These are phyloP conservation scores for Macquaria australasica DNA, from an alignment of 2,113 vertebrate species.

Conservation along the genomic window DNA sequence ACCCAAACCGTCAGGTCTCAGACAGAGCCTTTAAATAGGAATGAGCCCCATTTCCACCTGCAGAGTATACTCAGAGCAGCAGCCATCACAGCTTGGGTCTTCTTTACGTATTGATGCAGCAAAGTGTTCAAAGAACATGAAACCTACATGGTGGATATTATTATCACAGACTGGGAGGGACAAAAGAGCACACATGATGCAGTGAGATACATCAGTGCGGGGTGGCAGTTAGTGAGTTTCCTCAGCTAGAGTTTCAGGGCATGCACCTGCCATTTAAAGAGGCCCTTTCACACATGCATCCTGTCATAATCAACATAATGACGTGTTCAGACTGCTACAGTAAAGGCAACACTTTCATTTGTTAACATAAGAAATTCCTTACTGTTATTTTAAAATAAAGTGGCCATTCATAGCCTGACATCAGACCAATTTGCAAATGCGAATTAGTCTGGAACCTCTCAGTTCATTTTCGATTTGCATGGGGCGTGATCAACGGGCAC, in stretches of 20 bases:
- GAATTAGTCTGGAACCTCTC: too few relatives aligned
- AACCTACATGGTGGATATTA: conserved; percentile 21
- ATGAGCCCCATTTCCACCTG: conserved; percentile 55
- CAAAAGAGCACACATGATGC: conserved; percentile 15
- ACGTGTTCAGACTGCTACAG: background rate
- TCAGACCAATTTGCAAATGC: too few relatives aligned
- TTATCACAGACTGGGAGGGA: conserved; percentile 18
- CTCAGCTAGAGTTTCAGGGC: background rate
- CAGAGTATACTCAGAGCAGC: conserved; percentile 37
- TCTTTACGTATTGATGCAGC: conserved; percentile 22
- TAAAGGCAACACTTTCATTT: background rate
- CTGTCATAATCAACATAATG: background rate
- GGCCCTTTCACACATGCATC: background rate
- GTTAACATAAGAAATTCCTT: background rate
- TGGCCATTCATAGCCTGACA: too few relatives aligned
- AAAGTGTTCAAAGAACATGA: conserved; percentile 23
- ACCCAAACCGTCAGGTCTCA: conserved; percentile 45
- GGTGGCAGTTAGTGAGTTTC: conserved; percentile 14
- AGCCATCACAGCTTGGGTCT: conserved; percentile 43
- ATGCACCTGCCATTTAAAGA: conserved; percentile 10
- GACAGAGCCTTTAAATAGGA: conserved; percentile 56
- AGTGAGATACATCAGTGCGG: background rate
- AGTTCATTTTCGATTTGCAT: too few relatives aligned
- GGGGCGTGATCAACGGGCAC: too few relatives aligned
- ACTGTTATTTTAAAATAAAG: background rate